phyloP scores from a whole-genome alignment of 2,888 invertebrate species.

The Leptothorax acervorum region DNA sequence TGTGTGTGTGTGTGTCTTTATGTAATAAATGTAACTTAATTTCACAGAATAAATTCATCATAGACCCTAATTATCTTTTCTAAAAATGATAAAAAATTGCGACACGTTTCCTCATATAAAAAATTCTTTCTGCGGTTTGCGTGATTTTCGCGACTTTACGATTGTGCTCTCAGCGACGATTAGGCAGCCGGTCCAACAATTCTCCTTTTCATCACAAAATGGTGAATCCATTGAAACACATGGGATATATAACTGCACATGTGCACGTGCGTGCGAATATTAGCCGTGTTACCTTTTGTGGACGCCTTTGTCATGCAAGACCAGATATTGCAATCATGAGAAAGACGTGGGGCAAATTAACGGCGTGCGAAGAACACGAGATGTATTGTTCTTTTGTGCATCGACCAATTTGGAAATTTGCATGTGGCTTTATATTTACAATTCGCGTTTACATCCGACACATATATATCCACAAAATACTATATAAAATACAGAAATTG shows the following conservation, averaged over 20 bases:
- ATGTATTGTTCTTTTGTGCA: conserved; percentile 44
- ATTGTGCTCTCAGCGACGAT: conserved; percentile 59
- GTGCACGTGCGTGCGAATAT: conserved; percentile 67
- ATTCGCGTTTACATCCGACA: conserved; percentile 24
- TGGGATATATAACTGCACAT: conserved; percentile 24
- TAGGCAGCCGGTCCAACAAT: conserved; percentile 42
- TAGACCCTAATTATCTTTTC: background rate
- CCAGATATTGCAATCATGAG: conserved; percentile 49
- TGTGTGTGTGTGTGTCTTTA: background rate
- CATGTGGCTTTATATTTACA: conserved; percentile 16
- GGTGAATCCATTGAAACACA: conserved; percentile 52
- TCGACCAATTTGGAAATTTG: conserved; percentile 45
- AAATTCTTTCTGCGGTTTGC: background rate
- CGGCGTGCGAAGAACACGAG: conserved; percentile 33
- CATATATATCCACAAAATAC: background rate
- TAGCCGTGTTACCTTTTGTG: conserved; percentile 58
- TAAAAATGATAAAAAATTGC: background rate
- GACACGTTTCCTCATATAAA: background rate
- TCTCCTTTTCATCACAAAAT: conserved; percentile 33
- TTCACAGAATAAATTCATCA: background rate
- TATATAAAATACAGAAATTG: background rate
- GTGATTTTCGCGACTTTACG: conserved; percentile 59
- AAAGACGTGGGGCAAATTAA: conserved; percentile 60
- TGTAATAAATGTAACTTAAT: background rate
- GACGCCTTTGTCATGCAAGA: conserved; percentile 61